Evolutionary conservation across 2,113 vertebrate genomes (phyloP).

Genomic region (Sakesphorus luctuosus): DNA sequence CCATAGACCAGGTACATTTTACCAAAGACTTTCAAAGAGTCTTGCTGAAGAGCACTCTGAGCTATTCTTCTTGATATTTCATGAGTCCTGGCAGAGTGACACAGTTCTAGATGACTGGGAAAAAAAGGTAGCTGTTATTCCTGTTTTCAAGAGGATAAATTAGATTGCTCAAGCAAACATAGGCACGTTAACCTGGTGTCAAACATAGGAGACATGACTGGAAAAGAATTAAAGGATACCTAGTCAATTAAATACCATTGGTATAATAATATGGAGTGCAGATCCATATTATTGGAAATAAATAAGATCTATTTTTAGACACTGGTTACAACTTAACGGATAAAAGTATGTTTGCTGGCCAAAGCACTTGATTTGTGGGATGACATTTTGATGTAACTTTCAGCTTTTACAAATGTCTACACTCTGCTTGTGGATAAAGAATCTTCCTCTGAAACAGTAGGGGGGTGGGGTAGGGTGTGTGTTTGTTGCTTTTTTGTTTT

Average conservation of each 20-base stretch:
- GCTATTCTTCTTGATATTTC: neutral
- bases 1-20: neutral
- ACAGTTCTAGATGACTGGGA: neutral
- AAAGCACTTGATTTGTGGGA: neutral
- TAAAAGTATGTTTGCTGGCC: neutral
- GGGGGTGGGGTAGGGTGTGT: too few relatives aligned
- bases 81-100: neutral
- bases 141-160: neutral
- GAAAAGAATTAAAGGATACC: neutral
- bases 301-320: neutral
- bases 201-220: neutral
- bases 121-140: neutral
- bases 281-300: constrained; percentile 1
- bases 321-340: neutral
- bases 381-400: neutral
- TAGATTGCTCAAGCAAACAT: neutral
- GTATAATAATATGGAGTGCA: neutral
- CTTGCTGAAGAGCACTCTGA: neutral
- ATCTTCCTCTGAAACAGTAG: neutral
- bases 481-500: too few relatives aligned
- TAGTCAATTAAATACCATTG: neutral
- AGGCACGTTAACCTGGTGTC: neutral
- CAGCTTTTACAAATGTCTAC: neutral
- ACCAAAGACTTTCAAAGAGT: neutral
- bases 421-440: neutral